A percentile compares a stretch with the other conserved stretches of the same genome.
Evolutionary conservation across 2,888 invertebrate genomes (phyloP).

Genomic region (Pseudococcus viburni): DNA sequence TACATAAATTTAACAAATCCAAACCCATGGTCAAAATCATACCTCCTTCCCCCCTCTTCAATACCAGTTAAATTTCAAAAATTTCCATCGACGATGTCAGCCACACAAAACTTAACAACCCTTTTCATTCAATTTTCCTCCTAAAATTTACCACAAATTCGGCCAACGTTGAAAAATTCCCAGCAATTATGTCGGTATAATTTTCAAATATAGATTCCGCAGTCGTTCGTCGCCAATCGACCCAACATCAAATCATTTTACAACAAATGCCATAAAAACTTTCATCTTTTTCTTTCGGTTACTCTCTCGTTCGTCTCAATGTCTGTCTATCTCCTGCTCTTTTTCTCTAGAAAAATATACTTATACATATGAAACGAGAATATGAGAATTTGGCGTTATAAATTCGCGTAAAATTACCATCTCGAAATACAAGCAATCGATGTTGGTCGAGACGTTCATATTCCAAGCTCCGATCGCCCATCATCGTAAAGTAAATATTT

Average conservation of each 20-base stretch:
- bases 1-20: too few relatives aligned
- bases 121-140: too few relatives aligned
- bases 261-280: slow-evolving; percentile 1
- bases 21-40: too few relatives aligned
- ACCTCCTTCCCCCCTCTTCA: too few relatives aligned
- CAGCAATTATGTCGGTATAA: slow-evolving; percentile 19
- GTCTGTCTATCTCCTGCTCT: background rate
- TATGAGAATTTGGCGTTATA: background rate
- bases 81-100: too few relatives aligned
- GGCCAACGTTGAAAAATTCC: background rate
- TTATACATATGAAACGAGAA: background rate
- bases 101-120: too few relatives aligned
- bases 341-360: background rate
- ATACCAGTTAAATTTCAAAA: too few relatives aligned
- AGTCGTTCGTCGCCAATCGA: background rate
- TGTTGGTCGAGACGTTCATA: background rate
- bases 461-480: background rate
- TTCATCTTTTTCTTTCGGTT: background rate
- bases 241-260: background rate
- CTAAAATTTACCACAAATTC: background rate
- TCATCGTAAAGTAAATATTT: background rate
- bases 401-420: slow-evolving; percentile 1
- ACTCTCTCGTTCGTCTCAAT: background rate
- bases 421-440: background rate
- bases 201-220: background rate